A percentile compares a stretch with the other conserved stretches of the same genome.
Evolutionary conservation across 2,113 vertebrate species (phyloP).

Genomic region (Oryctolagus cuniculus): DNA sequence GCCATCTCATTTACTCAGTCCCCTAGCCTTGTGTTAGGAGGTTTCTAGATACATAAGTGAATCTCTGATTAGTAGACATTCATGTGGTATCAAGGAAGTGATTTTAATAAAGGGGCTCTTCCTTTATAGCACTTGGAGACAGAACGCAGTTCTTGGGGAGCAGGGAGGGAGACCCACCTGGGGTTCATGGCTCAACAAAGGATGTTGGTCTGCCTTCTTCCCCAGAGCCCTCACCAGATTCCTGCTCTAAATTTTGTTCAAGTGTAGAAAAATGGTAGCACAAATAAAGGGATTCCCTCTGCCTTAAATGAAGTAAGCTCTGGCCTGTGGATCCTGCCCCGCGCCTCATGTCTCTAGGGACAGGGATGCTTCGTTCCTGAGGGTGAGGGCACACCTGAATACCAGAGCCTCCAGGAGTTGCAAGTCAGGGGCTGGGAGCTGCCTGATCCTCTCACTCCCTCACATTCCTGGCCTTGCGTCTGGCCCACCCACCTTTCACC

Average conservation of each 20-base stretch:
- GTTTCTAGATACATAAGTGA: background rate
- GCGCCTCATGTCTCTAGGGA: background rate
- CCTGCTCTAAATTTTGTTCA: background rate
- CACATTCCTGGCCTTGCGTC: accelerated
- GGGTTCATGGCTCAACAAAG: background rate
- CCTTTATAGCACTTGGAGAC: background rate
- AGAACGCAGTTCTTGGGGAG: background rate
- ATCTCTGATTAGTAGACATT: constrained; percentile 23
- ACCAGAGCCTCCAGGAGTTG: background rate
- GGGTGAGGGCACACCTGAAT: background rate
- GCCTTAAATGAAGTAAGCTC: background rate
- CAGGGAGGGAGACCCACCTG: accelerated
- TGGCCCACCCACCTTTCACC: background rate
- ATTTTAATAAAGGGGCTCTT: background rate
- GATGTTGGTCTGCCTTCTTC: background rate
- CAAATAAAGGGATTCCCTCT: background rate
- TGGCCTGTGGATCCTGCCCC: background rate
- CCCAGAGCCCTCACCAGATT: background rate
- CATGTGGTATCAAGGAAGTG: background rate
- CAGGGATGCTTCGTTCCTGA: background rate
- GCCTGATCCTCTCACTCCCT: background rate
- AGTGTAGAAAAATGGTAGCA: background rate
- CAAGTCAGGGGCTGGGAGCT: background rate
- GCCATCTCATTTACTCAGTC: background rate
- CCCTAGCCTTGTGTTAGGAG: background rate